Percentiles rank a stretch among this genome's conserved stretches.
These are phyloP conservation scores for Geopemphigus sp. DNA, from an alignment of 1,140 invertebrate species.

Conservation along the genomic window DNA sequence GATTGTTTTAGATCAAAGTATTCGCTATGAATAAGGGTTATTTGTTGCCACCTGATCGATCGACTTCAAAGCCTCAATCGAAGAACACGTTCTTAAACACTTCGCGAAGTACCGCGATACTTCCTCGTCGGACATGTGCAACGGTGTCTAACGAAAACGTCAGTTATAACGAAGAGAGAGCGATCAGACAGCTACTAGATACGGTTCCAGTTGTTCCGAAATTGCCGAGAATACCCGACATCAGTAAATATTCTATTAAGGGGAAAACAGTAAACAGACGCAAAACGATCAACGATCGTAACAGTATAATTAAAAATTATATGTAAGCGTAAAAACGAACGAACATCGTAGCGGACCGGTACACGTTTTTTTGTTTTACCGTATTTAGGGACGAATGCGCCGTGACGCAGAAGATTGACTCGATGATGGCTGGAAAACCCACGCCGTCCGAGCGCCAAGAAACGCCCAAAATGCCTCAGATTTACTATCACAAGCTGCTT, in stretches of 20 bases:
- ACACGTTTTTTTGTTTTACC: not conserved
- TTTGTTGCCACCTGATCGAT: not conserved
- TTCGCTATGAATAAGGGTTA: slow-evolving; percentile 9
- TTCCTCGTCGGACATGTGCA: not conserved
- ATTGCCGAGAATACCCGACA: slow-evolving; percentile 33
- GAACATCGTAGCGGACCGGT: not conserved
- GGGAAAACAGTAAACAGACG: not conserved
- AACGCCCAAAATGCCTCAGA: slow-evolving; percentile 16
- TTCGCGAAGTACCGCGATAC: not conserved
- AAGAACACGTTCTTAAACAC: not conserved
- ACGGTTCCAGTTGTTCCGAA: slow-evolving; percentile 14
- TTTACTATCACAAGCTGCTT: slow-evolving; percentile 20
- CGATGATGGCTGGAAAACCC: slow-evolving; percentile 15
- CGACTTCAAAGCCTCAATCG: not conserved
- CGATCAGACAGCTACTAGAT: slow-evolving; percentile 15
- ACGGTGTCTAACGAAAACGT: not conserved
- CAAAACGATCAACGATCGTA: not conserved
- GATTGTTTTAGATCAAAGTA: not conserved
- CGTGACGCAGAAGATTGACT: slow-evolving; percentile 33
- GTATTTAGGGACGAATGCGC: slow-evolving; percentile 28
- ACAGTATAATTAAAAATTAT: slow-evolving; percentile 29
- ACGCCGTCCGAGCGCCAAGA: not conserved
- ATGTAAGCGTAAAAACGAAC: not conserved
- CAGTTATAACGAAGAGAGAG: not conserved
- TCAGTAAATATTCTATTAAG: slow-evolving; percentile 31